These are phyloP conservation scores for Theristus sp. DNA, from an alignment of 2,888 invertebrate species.

Conservation along the genomic window DNA sequence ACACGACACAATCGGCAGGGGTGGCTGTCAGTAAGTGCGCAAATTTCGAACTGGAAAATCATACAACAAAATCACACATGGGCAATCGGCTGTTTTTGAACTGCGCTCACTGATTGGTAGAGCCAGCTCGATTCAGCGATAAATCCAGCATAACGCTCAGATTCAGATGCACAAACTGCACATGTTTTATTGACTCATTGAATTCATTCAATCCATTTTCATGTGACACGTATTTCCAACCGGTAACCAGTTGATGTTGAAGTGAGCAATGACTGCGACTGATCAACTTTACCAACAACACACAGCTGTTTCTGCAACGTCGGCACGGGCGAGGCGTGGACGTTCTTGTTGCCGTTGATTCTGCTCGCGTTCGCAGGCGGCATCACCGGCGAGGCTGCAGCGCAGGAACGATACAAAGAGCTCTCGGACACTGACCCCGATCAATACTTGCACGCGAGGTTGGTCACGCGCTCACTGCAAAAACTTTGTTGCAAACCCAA, in stretches of 20 bases:
- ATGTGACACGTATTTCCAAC: neutral
- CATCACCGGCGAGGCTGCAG: conserved; percentile 4
- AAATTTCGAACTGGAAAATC: neutral
- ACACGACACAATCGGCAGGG: neutral
- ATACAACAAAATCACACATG: too few species aligned
- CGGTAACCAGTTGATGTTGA: neutral
- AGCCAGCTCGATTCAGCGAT: too few species aligned
- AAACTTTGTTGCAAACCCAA: too few species aligned
- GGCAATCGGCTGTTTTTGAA: too few species aligned
- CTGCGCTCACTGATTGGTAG: too few species aligned
- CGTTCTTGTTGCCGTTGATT: conserved; percentile 3
- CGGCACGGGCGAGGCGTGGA: conserved; percentile 3
- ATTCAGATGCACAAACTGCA: too few species aligned
- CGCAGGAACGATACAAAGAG: conserved; percentile 1
- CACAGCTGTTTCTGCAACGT: conserved; percentile 5
- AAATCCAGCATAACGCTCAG: too few species aligned
- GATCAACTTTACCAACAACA: too few species aligned
- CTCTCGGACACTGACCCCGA: conserved; percentile 2
- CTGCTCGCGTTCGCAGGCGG: neutral
- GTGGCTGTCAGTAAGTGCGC: conserved; percentile 1
- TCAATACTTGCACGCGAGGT: neutral
- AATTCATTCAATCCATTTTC: too few species aligned
- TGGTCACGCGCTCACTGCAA: neutral
- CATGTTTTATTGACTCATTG: too few species aligned
- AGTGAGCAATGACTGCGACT: too few species aligned